Evolutionary conservation across 2,113 vertebrate species (phyloP), one percentile per base, ranked within the genome.

Genomic region (Mohoua ochrocephala): DNA sequence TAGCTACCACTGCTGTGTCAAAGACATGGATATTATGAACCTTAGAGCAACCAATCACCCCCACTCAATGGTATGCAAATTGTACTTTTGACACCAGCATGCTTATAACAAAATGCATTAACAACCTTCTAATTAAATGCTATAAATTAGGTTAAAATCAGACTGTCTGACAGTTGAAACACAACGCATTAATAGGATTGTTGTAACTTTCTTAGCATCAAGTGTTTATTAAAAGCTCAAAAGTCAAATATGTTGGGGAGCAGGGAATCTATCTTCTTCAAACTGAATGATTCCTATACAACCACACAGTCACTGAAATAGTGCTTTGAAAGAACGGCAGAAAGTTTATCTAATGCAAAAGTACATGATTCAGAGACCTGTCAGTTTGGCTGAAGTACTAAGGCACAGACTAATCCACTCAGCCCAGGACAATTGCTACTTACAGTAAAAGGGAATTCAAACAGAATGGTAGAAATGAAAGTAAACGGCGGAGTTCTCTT

Each of bases 81-180:
- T 71, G 75, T 74, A 80, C 84, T 64, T 73, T 68, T 6, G 3
- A 87, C 75, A 91, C 21, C 52, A 95, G 37, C 21, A 60, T 17
- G 33, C 49, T 45, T 10, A 1, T 30, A 91, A 92, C 2, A 81
- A 91, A 93, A 82, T 41, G 80, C 13, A 33, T 96, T 95, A 96
- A 91, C 83, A 70, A 67, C 11, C 39, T 84, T 64, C 81, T 94
- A 94, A 96, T 94, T 96, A 96, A 96, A 92, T 84, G 45, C 44
- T 95, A 93, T 96, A 95, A 97, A 93, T 81, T 68, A 82, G 47
- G 96, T 87, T 68, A 54, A 90, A 97, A 95, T 73, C 67, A 78
- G 71, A 81, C 24, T 50, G 39, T 61, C 44, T 67, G 70, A 24
- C 57, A 53, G 71, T 64, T 74, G 37, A 87, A 94, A 77, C 33